Evolutionary conservation across 2,113 vertebrate species (phyloP).

Genomic region (Sterrhoptilus dennistouni): DNA sequence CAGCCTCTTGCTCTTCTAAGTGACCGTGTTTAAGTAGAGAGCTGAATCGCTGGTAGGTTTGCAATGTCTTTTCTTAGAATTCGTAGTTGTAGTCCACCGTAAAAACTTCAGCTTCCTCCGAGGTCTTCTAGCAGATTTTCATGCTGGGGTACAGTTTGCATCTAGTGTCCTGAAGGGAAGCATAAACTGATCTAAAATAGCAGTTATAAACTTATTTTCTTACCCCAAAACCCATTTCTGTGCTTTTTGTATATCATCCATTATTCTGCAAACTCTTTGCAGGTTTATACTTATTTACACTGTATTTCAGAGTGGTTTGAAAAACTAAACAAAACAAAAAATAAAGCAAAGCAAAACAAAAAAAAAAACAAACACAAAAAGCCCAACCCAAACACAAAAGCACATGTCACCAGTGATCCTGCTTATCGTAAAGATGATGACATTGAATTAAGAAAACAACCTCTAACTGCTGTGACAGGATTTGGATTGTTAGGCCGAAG

Average conservation of each 20-base stretch:
- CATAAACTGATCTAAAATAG: neutral
- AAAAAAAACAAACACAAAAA: neutral
- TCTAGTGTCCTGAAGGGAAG: conserved; percentile 46
- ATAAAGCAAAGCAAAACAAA: neutral
- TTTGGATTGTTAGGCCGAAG: conserved; percentile 82
- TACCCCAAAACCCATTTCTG: neutral
- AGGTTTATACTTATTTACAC: neutral
- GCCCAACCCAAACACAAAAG: neutral
- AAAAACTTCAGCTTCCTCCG: neutral
- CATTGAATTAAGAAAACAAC: conserved; percentile 72
- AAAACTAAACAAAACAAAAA: neutral
- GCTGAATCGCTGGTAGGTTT: neutral
- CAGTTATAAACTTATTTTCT: neutral
- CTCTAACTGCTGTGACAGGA: conserved; percentile 76
- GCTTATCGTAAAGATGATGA: neutral
- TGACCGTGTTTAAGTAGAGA: neutral
- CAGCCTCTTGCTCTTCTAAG: conserved; percentile 24
- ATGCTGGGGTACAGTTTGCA: neutral
- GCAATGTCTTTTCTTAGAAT: neutral
- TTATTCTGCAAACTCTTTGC: neutral
- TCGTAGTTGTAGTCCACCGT: conserved; percentile 24
- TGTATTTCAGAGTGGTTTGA: neutral
- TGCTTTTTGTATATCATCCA: neutral
- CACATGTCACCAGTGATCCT: neutral
- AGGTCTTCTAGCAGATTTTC: conserved; percentile 29